Base-by-base conservation (phyloP, 2,797 vertebrate genomes). In the Cirrhinus mrigala region DNA sequence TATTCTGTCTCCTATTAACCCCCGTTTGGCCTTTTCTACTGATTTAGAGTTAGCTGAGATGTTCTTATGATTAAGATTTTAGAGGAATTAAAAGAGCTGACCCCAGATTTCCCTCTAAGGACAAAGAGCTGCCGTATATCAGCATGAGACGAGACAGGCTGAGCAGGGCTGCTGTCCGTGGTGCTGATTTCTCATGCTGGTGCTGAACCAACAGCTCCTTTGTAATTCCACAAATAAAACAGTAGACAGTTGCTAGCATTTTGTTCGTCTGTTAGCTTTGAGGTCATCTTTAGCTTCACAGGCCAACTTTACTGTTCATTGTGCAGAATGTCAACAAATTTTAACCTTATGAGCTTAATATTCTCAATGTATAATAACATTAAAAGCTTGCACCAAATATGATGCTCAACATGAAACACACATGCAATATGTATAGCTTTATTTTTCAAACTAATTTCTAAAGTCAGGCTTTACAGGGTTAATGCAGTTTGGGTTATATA, bases 21-120 rank as follows among this genome's bases (percentile, higher is more conserved):
- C 70, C 16, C 12, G 1, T 40, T 50, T 64, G 29, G 71, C 58
- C 58, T 48, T 66, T 66, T 52, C 22, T 40, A 58, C 8, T 70
- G 64, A 84, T 78, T 84, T 78, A 58, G 10, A 33, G 62, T 54
- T 27, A 44, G 20, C 60, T 56, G 33, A 56, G 74, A 84, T 78
- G 50, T 69, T 58, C 18, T 77, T 44, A 50, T 54, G 62, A 48
- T 79, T 46, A 78, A 16, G 18, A 70, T 79, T 70, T 70, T 11
- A 70, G 50, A 58, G 50, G 7, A 78, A 69, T 78, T 78, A 84
- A 84, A 58, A n/a, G 20, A 37, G 24, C 37, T 84, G 64, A 70
- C 83, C 75, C 3, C 24, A 44, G n/a, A 69, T 46, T 68, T 69
- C 2, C n/a, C 50, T 56, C 18, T 54, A 58, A 58, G 64, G 24